Evolutionary conservation across 2,888 invertebrate species (phyloP).

Genomic region (Tinea trinotella): DNA sequence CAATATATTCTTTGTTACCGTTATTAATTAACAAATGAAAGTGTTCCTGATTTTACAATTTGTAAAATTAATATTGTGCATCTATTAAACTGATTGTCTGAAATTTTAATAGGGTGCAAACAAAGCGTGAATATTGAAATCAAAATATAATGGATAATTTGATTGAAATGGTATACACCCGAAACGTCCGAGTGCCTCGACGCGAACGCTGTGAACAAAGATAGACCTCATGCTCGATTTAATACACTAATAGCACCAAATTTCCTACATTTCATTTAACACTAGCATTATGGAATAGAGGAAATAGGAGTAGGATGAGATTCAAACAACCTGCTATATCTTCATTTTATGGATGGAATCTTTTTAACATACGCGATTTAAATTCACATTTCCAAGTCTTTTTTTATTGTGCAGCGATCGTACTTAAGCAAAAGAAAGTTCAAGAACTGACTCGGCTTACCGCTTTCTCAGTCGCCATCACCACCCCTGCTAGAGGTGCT

Average conservation of each 20-base stretch:
- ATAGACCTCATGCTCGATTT: slow-evolving; percentile 13
- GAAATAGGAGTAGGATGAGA: no score
- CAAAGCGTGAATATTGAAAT: slow-evolving; percentile 6
- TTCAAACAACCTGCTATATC: no score
- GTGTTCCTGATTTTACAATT: neutral
- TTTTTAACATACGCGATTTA: no score
- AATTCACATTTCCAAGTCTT: no score
- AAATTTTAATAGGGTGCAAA: neutral
- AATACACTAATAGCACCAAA: slow-evolving; percentile 11
- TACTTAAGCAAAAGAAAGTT: no score
- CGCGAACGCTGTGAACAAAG: slow-evolving; percentile 10
- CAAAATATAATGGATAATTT: neutral
- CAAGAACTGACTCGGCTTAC: no score
- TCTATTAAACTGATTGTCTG: neutral
- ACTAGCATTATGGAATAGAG: neutral
- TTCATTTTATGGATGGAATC: no score
- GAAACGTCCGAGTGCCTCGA: slow-evolving; percentile 8
- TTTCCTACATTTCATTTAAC: slow-evolving; percentile 13
- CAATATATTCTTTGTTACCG: no score
- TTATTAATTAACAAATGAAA: neutral
- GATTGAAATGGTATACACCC: slow-evolving; percentile 75
- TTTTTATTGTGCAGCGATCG: no score
- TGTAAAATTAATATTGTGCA: neutral
- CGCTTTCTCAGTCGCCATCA: no score
- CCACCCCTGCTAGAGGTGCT: no score